Evolutionary conservation across 1,140 invertebrate genomes (phyloP), one percentile per base, ranked within the genome.

Genomic region (Drosophila tristis): DNA sequence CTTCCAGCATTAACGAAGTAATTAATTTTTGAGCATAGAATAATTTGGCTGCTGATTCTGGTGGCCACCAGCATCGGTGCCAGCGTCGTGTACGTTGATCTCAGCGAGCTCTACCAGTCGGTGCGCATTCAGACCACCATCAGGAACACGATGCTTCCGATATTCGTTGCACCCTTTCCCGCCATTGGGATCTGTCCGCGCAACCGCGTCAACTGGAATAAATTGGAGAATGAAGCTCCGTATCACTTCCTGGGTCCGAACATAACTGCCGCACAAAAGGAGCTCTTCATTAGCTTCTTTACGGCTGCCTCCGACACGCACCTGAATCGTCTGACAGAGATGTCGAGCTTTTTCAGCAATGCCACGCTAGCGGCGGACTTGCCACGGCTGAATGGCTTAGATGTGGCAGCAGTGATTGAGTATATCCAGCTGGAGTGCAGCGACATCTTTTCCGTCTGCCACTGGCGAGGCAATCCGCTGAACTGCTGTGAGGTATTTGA

Each of bases 401-500:
- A 91, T 35, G 47, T 91, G 15, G 39, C 57, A 0, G 48, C 61
- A 2, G 84, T 91, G 0, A 55, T 89, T 54, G 23, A 59, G 5
- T 72, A 49, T 16, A 4, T 64, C 0, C 64, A 58, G 31, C 55
- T 81, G 1, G 13, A 59, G 2, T 91, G 90, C 44, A 51, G 31
- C 2, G 73, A 89, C 2, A 15, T 90, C 2, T 77, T 91, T 25
- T 6, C 11, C 0, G 23, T 61, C 2, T 91, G 90, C 35, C 44
- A 20, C 6, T 91, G 90, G 90, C 61, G 84, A 0, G 53, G 53
- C 1, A 65, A 54, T 2, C 29, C 50, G 0, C 53, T 82, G 0
- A 78, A 91, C 25, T 91, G 90, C 20, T 91, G 90, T 29, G 78
- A 91, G 0, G 42, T 80, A 5, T 91, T 91, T 11, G 72, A 85